These are phyloP conservation scores for Otocyon megalotis DNA, from an alignment of 2,113 vertebrate genomes.

Conservation along the genomic window DNA sequence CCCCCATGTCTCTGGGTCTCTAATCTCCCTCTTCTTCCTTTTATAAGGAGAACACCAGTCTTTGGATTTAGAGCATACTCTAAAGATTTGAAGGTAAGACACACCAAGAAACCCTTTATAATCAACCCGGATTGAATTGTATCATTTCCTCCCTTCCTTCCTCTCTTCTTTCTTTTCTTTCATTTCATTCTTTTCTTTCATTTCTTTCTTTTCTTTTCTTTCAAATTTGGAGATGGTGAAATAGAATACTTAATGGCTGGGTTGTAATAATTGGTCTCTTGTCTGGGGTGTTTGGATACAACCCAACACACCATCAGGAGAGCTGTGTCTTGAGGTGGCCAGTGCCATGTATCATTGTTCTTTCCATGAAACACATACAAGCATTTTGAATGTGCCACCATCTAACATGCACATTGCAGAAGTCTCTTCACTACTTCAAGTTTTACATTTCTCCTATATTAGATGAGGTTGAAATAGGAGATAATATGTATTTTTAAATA, in stretches of 20 bases:
- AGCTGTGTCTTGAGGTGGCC: background rate
- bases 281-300: background rate
- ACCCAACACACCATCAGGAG: background rate
- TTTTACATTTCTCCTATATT: background rate
- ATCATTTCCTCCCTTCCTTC: background rate
- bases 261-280: background rate
- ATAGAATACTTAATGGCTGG: background rate
- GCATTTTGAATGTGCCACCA: accelerated
- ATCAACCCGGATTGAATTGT: background rate
- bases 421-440: background rate
- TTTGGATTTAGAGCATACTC: background rate
- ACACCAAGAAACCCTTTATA: background rate
- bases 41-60: background rate
- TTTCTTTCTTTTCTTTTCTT: background rate
- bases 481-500: background rate
- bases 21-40: background rate
- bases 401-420: background rate
- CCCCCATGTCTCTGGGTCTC: background rate
- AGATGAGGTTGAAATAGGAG: background rate
- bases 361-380: background rate
- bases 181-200: no score
- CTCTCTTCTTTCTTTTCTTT: background rate
- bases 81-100: background rate
- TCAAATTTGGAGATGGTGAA: background rate
- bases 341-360: background rate